These are phyloP conservation scores for Drosophila ficusphila DNA, from an alignment of 1,140 invertebrate species.

Conservation along the genomic window DNA sequence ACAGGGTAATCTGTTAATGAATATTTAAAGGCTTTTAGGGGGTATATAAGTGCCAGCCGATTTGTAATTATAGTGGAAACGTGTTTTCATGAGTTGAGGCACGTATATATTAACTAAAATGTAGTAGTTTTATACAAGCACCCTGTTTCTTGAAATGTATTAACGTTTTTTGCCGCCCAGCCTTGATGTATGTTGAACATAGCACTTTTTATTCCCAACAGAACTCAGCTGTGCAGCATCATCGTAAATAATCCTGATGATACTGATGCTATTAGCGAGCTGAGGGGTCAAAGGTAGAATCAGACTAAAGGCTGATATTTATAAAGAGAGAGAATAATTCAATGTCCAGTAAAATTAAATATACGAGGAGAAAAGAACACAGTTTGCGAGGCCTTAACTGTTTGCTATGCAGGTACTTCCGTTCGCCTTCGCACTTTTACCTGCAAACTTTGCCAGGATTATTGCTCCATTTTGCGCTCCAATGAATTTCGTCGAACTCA, in stretches of 20 bases:
- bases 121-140: not conserved
- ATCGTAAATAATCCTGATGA: slow-evolving; percentile 60
- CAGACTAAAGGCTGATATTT: slow-evolving; percentile 27
- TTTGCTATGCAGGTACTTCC: slow-evolving; percentile 61
- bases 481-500: slow-evolving; percentile 47
- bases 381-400: slow-evolving; percentile 23
- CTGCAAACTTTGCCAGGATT: slow-evolving; percentile 59
- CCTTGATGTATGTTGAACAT: slow-evolving; percentile 62
- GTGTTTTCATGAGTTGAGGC: not conserved
- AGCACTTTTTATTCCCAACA: slow-evolving; percentile 36
- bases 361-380: slow-evolving; percentile 13
- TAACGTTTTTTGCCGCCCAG: slow-evolving; percentile 50
- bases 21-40: not conserved
- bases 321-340: slow-evolving; percentile 68
- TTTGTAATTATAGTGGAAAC: not conserved
- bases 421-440: not conserved
- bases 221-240: slow-evolving; percentile 60
- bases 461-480: slow-evolving; percentile 74
- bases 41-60: too few species aligned
- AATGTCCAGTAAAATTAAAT: slow-evolving; percentile 38
- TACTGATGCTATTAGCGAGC: slow-evolving; percentile 34
- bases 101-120: not conserved
- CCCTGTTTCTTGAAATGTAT: slow-evolving; percentile 34
- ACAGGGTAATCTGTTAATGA: slow-evolving; percentile 36
- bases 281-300: not conserved